Percentiles rank a stretch among this genome's conserved stretches.
Conservation (phyloP, 2,797 vertebrate genomes). For the Luscinia luscinia region DNA sequence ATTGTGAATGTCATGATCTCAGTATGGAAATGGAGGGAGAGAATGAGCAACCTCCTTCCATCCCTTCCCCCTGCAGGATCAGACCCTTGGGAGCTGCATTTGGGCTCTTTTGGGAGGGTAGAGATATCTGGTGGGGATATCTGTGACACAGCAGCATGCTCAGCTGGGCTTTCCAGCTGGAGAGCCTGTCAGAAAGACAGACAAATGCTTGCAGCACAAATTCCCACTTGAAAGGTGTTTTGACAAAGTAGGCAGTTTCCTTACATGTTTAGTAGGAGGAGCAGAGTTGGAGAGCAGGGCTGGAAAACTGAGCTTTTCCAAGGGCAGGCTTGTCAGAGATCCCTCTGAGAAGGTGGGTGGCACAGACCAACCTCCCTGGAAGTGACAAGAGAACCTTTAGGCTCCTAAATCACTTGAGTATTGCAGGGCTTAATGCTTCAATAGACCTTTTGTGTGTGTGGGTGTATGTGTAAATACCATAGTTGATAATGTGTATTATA, state of each 20-base stretch:
- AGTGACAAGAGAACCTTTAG: neutral
- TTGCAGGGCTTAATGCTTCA: neutral
- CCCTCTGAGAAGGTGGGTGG: neutral
- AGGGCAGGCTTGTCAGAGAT: neutral
- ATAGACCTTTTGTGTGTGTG: neutral
- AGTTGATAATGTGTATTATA: neutral
- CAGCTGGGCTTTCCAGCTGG: neutral
- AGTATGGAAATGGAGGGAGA: neutral
- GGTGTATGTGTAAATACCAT: neutral
- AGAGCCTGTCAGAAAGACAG: neutral
- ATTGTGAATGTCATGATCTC: neutral
- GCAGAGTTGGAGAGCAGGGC: neutral
- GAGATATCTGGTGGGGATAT: neutral
- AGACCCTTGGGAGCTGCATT: neutral
- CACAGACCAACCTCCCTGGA: neutral
- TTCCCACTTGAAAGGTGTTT: neutral
- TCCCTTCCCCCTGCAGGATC: neutral
- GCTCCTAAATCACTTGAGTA: neutral
- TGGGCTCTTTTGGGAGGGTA: neutral
- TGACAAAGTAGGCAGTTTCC: neutral
- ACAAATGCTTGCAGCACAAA: neutral
- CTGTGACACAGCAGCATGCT: neutral
- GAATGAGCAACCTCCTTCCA: neutral
- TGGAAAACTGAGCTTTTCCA: neutral
- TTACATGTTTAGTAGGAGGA: neutral